These are phyloP conservation scores for Amblyraja radiata DNA, from an alignment of 2,797 vertebrate species.

Conservation along the genomic window DNA sequence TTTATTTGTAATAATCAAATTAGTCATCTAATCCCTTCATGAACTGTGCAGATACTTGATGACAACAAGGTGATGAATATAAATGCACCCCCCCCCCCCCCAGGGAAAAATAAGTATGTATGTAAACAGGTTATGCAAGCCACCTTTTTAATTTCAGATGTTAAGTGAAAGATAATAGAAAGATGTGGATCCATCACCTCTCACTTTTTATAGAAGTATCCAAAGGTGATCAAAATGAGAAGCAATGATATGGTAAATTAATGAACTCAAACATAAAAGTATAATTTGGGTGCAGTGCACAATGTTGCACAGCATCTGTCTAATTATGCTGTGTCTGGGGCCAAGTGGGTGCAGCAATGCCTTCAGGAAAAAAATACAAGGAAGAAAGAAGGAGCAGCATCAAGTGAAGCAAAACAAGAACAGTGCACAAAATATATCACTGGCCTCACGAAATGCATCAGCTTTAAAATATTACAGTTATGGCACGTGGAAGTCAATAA, in stretches of 20 bases:
- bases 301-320: neutral
- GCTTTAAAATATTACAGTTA: neutral
- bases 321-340: neutral
- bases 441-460: neutral
- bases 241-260: neutral
- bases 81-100: neutral
- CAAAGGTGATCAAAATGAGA: neutral
- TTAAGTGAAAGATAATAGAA: neutral
- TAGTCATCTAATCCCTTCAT: conserved; percentile 39
- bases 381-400: neutral
- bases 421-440: neutral
- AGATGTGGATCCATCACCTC: neutral
- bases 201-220: neutral
- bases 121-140: neutral
- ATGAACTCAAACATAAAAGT: neutral
- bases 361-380: neutral
- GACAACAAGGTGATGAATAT: neutral
- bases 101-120: neutral
- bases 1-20: conserved; percentile 15
- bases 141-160: neutral
- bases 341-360: neutral
- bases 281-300: neutral
- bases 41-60: neutral
- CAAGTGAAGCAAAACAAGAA: neutral
- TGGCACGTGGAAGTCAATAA: neutral